Evolutionary conservation across 2,113 vertebrate genomes (phyloP), one percentile per base, ranked within the genome.

Genomic region (Urocolius indicus): DNA sequence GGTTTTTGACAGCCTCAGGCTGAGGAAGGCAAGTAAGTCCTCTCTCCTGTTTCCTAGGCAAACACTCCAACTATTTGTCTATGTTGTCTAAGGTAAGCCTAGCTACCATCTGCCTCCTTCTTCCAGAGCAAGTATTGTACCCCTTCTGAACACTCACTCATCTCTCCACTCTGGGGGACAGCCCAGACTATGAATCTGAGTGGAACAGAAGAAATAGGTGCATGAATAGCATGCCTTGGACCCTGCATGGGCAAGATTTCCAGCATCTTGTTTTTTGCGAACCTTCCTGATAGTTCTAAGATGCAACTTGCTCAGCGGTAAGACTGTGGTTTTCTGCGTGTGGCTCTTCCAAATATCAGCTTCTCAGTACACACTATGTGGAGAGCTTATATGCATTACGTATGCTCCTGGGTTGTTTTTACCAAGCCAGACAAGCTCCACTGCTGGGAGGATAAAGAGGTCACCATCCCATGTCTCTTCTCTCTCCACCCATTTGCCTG

Each of bases 1-100:
- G 46, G 23, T n/a, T 95, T 95, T 92, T 71, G 69, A 77, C 51
- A 92, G 51, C 80, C 76, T 86, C 38, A n/a, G 48, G 57, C 38
- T 77, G 63, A 86, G 23, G 26, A 52, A 21, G 24, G 19, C 46
- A 71, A 73, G 16, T 54, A 43, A 26, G 14, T 41, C 41, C 14
- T 46, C 27, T 63, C 27, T 82, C 21, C 12, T 41, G 9, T 65
- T 94, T 72, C 49, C 36, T 59, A 32, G 55, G 16, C 4, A 4
- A 96, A 45, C 17, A 57, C n/a, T 57, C 26, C 38, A 84, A 12
- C 16, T 32, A 23, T 32, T 79, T 3, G 2, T 15, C 16, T 68
- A n/a, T 34, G 83, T 19, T 12, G 2, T 20, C 34, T 36, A 63
- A 71, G 29, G 5, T 14, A 74, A 81, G 20, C 8, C 54, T n/a